phyloP scores from a whole-genome alignment of 2,113 vertebrate species.

The Anolis sagrei region DNA sequence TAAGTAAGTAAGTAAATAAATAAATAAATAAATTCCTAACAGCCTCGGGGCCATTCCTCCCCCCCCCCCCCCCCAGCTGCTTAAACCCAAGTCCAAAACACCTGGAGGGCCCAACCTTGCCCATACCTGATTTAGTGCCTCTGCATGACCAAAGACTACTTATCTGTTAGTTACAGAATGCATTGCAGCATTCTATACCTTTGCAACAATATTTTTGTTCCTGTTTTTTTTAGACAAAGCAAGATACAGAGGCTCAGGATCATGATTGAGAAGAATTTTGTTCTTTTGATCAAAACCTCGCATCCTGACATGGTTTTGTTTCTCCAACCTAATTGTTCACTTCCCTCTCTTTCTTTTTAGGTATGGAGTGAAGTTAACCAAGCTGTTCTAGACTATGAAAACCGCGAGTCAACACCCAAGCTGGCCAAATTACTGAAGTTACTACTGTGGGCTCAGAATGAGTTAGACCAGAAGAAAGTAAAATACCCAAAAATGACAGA shows the following conservation, averaged over 20 bases:
- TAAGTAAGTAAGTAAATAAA: too few relatives aligned
- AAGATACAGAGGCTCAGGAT: background rate
- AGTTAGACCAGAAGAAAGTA: slow-evolving; percentile 99
- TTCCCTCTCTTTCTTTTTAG: slow-evolving; percentile 72
- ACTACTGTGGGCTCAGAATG: slow-evolving; percentile 98
- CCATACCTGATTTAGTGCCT: too few relatives aligned
- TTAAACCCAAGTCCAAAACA: too few relatives aligned
- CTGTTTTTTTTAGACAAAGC: background rate
- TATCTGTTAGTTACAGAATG: background rate
- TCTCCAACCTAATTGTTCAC: background rate
- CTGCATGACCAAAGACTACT: background rate
- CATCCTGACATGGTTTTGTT: background rate
- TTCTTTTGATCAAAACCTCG: background rate
- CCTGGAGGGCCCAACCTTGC: too few relatives aligned
- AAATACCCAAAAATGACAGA: slow-evolving; percentile 99
- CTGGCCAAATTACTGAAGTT: slow-evolving; percentile 97
- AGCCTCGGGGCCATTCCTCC: too few relatives aligned
- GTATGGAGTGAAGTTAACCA: slow-evolving; percentile 99
- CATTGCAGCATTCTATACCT: background rate
- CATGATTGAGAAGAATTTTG: background rate
- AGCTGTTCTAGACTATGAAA: slow-evolving; percentile 92
- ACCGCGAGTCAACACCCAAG: slow-evolving; percentile 96
- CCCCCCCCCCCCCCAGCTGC: too few relatives aligned
- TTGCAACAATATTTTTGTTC: background rate
- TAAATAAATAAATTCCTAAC: too few relatives aligned